Base-by-base conservation (phyloP, 2,113 vertebrate species). In the Zosterops lateralis region DNA sequence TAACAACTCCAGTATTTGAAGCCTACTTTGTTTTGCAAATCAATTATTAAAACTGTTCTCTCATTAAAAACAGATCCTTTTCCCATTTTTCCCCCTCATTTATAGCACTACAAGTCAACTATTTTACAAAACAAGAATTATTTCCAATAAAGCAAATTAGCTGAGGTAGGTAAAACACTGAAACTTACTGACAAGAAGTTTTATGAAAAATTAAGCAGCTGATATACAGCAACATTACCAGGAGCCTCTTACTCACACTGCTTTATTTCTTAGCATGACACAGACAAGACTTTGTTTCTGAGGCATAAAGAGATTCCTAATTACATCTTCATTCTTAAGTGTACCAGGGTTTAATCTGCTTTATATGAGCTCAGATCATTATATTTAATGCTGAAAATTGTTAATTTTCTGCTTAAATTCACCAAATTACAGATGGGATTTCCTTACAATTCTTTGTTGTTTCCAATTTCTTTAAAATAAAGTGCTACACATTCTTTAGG, bases 141-240 rank as follows among this genome's bases (percentile, higher is more conserved):
- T 82, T 93, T 70, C 42, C 84, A 90, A 75, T 60, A 87, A 57
- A 31, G 72, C 16, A 79, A 89, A 93, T 89, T 81, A 89, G 54
- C 48, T 29, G 45, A 87, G 76, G 68, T 57, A 92, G 61, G 91
- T 54, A 65, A 95, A 93, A 57, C 64, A 50, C 44, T 65, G 66
- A 87, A 94, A 72, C 31, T 88, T 56, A 91, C 40, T 65, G 79
- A 68, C 80, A 89, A 65, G 87, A 82, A 84, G 32, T 57, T 25
- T 78, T 48, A 92, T 87, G 75, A 94, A 96, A 93, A 92, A 96
- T 96, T 89, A 91, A 96, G 77, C 32, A 89, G 72, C 40, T 91
- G 81, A 71, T 68, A 38, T 20, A 77, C 68, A 93, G 85, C 87
- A 87, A 76, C 66, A 71, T 61, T 91, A 76, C 50, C 71, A 61